phyloP scores from a whole-genome alignment of 2,888 invertebrate species.

The Harpagoxenus sublaevis region DNA sequence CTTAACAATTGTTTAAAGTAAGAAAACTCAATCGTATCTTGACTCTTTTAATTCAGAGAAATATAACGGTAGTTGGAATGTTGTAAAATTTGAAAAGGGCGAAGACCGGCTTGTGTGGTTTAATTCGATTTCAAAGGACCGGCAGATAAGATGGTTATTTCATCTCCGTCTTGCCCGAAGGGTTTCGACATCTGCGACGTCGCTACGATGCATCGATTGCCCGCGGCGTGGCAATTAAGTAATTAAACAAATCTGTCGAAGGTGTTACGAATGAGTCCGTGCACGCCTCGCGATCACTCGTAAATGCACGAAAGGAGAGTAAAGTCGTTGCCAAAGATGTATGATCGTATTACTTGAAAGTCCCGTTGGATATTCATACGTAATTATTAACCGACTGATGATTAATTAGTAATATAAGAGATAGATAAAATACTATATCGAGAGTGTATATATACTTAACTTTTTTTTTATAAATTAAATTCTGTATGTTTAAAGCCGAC shows the following conservation, averaged over 20 bases:
- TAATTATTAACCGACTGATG: slow-evolving; percentile 13
- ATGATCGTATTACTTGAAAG: slow-evolving; percentile 43
- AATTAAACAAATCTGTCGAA: slow-evolving; percentile 84
- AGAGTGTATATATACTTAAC: neutral
- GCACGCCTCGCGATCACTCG: slow-evolving; percentile 69
- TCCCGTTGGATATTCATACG: slow-evolving; percentile 56
- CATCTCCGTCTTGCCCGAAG: slow-evolving; percentile 70
- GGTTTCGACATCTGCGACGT: slow-evolving; percentile 74
- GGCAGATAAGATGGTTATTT: slow-evolving; percentile 72
- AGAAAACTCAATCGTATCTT: slow-evolving; percentile 1
- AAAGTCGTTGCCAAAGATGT: slow-evolving; percentile 43
- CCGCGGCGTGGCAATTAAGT: slow-evolving; percentile 87
- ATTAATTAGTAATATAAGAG: slow-evolving; percentile 21
- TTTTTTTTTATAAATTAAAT: too few relatives aligned
- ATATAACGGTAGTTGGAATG: neutral
- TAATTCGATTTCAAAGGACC: slow-evolving; percentile 71
- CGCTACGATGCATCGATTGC: slow-evolving; percentile 65
- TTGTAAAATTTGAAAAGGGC: slow-evolving; percentile 20
- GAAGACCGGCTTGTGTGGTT: slow-evolving; percentile 49
- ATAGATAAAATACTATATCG: neutral
- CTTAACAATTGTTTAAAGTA: neutral
- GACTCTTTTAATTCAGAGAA: neutral
- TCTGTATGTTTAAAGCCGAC: too few relatives aligned
- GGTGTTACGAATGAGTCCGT: slow-evolving; percentile 81
- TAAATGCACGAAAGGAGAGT: slow-evolving; percentile 45